phyloP scores from a whole-genome alignment of 2,888 invertebrate species.

The Papilio protenor region DNA sequence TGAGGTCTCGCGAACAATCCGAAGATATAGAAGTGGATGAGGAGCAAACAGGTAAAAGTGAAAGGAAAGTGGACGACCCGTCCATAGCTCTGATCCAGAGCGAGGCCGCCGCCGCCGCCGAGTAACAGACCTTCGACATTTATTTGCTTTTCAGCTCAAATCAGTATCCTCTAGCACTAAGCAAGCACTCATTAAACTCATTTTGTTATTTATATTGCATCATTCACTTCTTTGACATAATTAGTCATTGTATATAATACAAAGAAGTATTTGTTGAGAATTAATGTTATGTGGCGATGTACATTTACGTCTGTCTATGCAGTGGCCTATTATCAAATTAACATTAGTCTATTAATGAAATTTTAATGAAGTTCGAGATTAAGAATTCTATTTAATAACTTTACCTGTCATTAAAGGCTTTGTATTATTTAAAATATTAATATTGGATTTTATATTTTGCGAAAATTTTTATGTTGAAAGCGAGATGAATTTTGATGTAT shows the following conservation, averaged over 20 bases:
- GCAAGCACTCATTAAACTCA: conserved; percentile 74
- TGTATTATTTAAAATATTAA: conserved; percentile 81
- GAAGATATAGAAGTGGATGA: conserved; percentile 64
- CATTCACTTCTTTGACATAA: conserved; percentile 72
- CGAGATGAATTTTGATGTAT: conserved; percentile 54
- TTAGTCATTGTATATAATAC: conserved; percentile 79
- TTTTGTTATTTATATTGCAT: conserved; percentile 75
- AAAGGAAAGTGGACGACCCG: conserved; percentile 68
- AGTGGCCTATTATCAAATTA: conserved; percentile 76
- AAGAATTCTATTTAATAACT: conserved; percentile 76
- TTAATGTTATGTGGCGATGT: conserved; percentile 70
- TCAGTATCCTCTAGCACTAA: conserved; percentile 76
- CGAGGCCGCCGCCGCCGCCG: conserved; percentile 62
- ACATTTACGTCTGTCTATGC: conserved; percentile 66
- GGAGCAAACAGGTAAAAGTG: conserved; percentile 53
- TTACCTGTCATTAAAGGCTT: conserved; percentile 68
- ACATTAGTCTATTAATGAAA: conserved; percentile 66
- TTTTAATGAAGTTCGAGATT: conserved; percentile 72
- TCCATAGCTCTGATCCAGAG: conserved; percentile 77
- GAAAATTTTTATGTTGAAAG: conserved; percentile 50
- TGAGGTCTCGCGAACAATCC: conserved; percentile 76
- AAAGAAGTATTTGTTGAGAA: conserved; percentile 73
- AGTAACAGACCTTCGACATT: conserved; percentile 63
- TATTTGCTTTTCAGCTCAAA: conserved; percentile 78
- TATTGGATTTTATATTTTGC: conserved; percentile 58